Conservation (phyloP, 2,797 vertebrate species). For the Gadopsis marmoratus region DNA sequence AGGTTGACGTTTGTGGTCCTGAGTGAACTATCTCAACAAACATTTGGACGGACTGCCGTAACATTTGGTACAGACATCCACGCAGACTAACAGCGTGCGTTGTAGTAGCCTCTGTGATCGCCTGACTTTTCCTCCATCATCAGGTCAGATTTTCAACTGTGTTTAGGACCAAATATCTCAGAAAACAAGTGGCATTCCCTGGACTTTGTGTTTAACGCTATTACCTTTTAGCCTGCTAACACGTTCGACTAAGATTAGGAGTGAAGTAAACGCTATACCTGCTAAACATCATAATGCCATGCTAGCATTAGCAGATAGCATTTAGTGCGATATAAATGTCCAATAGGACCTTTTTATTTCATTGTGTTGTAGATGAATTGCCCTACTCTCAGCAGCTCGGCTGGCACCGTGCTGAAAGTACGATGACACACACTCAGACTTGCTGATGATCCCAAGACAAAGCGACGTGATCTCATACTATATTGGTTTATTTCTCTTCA, state of each 20-base stretch:
- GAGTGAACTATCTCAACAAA: background rate
- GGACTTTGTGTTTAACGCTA: background rate
- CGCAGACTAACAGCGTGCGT: background rate
- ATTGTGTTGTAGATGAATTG: conserved; percentile 14
- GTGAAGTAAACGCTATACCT: background rate
- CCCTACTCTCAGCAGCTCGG: conserved; percentile 5
- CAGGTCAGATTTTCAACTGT: background rate
- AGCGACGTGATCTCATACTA: conserved; percentile 41
- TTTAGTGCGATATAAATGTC: background rate
- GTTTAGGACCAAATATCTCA: background rate
- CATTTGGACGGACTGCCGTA: background rate
- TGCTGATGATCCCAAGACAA: conserved; percentile 47
- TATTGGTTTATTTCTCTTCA: conserved; percentile 47
- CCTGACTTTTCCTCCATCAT: background rate
- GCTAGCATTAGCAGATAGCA: background rate
- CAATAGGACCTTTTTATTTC: background rate
- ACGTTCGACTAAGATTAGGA: background rate
- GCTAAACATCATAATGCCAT: background rate
- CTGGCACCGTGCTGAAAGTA: conserved; percentile 14
- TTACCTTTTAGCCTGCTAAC: background rate
- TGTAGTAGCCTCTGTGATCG: background rate
- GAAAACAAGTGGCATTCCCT: background rate
- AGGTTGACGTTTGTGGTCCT: background rate
- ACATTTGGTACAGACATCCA: background rate
- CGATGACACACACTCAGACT: conserved; percentile 18